These are phyloP conservation scores for Papio anubis DNA, from an alignment of 2,113 vertebrate species.

Conservation along the genomic window DNA sequence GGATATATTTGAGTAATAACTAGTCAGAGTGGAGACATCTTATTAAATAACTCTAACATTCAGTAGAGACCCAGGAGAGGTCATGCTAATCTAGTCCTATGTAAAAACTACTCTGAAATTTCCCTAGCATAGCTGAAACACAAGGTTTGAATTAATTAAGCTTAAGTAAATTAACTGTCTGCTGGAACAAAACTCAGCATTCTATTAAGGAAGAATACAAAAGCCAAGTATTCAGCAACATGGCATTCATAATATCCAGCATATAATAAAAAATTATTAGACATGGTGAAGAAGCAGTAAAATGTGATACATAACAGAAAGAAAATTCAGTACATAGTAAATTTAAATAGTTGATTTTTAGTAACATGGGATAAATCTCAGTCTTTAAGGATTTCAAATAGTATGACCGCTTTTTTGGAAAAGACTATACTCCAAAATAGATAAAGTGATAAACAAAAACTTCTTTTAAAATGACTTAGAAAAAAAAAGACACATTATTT, in stretches of 20 bases:
- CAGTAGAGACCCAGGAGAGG: neutral
- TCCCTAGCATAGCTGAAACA: neutral
- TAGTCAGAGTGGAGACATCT: neutral
- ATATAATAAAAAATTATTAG: neutral
- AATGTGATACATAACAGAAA: neutral
- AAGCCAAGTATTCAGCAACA: neutral
- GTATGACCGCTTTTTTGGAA: neutral
- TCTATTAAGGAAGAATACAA: neutral
- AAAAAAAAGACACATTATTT: neutral
- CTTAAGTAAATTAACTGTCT: neutral
- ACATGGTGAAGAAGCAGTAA: neutral
- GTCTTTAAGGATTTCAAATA: neutral
- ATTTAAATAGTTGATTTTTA: neutral
- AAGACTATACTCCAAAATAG: neutral
- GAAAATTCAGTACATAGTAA: neutral
- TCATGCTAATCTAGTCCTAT: neutral
- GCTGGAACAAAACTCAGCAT: neutral
- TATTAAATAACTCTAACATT: neutral
- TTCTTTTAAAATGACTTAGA: neutral
- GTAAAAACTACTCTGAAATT: neutral
- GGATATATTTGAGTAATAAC: neutral
- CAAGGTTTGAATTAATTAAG: neutral
- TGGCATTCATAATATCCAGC: neutral
- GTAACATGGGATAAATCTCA: neutral
- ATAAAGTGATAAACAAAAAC: neutral